These are phyloP conservation scores for Rotaria sp. DNA, from an alignment of 2,888 invertebrate genomes.

Conservation along the genomic window DNA sequence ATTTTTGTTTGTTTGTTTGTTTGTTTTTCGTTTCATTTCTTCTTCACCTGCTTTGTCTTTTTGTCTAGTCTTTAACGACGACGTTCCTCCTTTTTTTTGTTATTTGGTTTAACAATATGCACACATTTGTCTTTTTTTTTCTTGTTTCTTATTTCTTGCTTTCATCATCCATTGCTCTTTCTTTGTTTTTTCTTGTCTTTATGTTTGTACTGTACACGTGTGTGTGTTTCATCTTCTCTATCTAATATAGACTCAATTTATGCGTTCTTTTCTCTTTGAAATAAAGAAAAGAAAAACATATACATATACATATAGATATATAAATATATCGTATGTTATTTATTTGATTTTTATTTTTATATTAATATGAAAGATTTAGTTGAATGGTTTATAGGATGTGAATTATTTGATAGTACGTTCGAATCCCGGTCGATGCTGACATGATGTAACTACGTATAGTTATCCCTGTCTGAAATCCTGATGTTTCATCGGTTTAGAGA, in stretches of 20 bases:
- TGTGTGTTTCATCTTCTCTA: conserved; percentile 8
- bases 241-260: conserved; percentile 17
- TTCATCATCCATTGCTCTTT: conserved; percentile 9
- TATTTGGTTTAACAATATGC: not conserved
- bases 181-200: not conserved
- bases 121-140: not conserved
- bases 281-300: not conserved
- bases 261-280: conserved; percentile 19
- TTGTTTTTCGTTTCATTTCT: not conserved
- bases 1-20: not conserved
- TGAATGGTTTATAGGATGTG: not conserved
- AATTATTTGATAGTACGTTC: not conserved
- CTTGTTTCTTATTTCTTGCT: not conserved
- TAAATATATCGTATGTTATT: not conserved
- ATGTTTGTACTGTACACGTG: not conserved
- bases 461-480: conserved; percentile 22
- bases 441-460: conserved; percentile 4
- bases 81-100: not conserved
- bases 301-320: not conserved
- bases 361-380: not conserved
- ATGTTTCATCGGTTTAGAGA: conserved; percentile 10
- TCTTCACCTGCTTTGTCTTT: not conserved
- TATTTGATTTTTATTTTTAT: not conserved
- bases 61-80: not conserved
- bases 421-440: conserved; percentile 8